Evolutionary conservation across 2,888 invertebrate genomes (phyloP), one percentile per base, ranked within the genome.

Genomic region (Aethes cnicana): DNA sequence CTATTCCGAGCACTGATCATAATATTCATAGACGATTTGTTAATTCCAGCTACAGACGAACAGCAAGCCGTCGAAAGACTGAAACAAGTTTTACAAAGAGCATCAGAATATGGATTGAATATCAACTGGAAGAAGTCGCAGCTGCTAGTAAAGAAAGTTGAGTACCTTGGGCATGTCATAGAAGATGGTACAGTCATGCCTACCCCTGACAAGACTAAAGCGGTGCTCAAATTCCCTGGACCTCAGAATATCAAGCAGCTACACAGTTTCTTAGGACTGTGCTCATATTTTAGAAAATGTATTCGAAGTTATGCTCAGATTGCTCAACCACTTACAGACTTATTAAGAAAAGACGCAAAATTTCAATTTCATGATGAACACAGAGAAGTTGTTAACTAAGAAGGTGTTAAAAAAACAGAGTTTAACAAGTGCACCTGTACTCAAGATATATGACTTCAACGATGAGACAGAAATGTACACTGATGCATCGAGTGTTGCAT

Each of bases 141-240:
- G 9, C 26, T 26, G 26, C 2, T 23, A 8, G 2, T 8, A n/a
- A 64, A 8, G 58, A 63, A 33, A 64, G 66, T n/a, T 47, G 68
- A 36, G 43, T 67, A 56, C 57, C 66, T 39, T 59, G 73, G 60
- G 4, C 56, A 63, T 37, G 12, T 43, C 1, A 52, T 64, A 3
- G 7, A 28, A 4, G 30, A 54, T 18, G 58, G 60, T 3, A 18
- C 28, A 16, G 55, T 64, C 1, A 55, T 16, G 11, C 65, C 63
- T 14, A 33, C 56, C 2, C 9, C 50, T 14, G 59, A 55, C 0
- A 65, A 65, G 17, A 61, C 33, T 4, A 30, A 60, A 4, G 61
- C 59, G 1, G 60, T 62, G 1, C 12, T 20, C 4, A 59, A 12
- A 8, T 65, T 50, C 26, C 58, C 59, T 4, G 28, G 47, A 20